Percentiles rank a stretch among this genome's conserved stretches.
These are phyloP conservation scores for Haliclystus octoradiatus DNA, from an alignment of 30 jellyfish, hydroid and myxozoan genomes.

Conservation along the genomic window DNA sequence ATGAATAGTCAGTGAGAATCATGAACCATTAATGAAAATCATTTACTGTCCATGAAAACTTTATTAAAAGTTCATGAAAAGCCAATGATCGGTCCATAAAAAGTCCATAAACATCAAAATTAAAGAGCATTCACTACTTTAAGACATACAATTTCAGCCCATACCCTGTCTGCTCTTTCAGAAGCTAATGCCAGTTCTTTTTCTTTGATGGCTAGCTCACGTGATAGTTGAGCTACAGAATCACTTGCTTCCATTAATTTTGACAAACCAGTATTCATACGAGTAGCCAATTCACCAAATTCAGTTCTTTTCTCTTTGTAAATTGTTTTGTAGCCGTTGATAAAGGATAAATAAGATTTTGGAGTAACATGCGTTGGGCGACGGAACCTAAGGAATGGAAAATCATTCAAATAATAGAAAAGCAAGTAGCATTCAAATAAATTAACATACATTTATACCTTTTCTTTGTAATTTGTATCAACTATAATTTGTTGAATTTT, in stretches of 20 bases:
- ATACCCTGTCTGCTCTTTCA: slow-evolving; percentile 66
- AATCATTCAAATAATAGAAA: neutral
- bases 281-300: slow-evolving; percentile 40
- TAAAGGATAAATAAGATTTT: slow-evolving; percentile 60
- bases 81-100: neutral
- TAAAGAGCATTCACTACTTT: no score
- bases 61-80: no score
- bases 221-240: slow-evolving; percentile 58
- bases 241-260: slow-evolving; percentile 82
- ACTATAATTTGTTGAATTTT: no score
- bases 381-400: slow-evolving; percentile 31
- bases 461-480: no score
- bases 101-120: neutral
- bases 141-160: no score
- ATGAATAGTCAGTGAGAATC: no score
- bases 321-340: slow-evolving; percentile 55
- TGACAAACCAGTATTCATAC: slow-evolving; percentile 66
- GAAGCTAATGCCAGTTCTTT: slow-evolving; percentile 77
- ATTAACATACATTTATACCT: no score
- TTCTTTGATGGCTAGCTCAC: slow-evolving; percentile 67
- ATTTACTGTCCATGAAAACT: no score
- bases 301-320: slow-evolving; percentile 42
- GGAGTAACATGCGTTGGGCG: slow-evolving; percentile 82
- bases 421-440: no score
- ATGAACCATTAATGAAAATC: no score